Percentiles rank a stretch among this genome's conserved stretches.
These are phyloP conservation scores for Formica selysi DNA, from an alignment of 1,140 invertebrate genomes.

Conservation along the genomic window DNA sequence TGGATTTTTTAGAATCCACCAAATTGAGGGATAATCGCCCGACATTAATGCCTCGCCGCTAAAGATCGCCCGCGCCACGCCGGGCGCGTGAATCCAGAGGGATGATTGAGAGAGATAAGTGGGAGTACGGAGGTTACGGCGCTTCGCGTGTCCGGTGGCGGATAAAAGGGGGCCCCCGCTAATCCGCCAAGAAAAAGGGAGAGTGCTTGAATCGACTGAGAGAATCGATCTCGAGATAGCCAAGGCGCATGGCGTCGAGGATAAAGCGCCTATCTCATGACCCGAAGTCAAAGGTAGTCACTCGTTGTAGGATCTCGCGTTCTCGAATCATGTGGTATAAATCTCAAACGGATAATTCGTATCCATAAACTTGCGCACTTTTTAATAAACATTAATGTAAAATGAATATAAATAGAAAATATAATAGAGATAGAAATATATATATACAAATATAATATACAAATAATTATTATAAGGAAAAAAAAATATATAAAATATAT, in stretches of 20 bases:
- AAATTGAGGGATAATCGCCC: constrained; percentile 85
- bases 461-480: too few species aligned
- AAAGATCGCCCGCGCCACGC: constrained; percentile 58
- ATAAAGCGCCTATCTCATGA: constrained; percentile 54
- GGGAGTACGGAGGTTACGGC: constrained; percentile 54
- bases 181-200: constrained; percentile 54
- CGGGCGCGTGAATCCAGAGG: constrained; percentile 14
- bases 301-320: constrained; percentile 26
- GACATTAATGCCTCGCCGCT: constrained; percentile 75
- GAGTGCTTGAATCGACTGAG: constrained; percentile 32
- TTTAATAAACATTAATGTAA: constrained; percentile 3
- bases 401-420: neutral
- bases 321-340: neutral
- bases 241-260: constrained; percentile 23
- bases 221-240: constrained; percentile 47
- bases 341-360: constrained; percentile 7
- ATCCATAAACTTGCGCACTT: neutral
- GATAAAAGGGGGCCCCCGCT: constrained; percentile 42
- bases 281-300: constrained; percentile 34
- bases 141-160: constrained; percentile 55
- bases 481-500: neutral
- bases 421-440: neutral
- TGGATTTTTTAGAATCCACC: constrained; percentile 76
- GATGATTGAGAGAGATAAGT: constrained; percentile 71
- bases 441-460: too few species aligned